Evolutionary conservation across 2,113 vertebrate genomes (phyloP), one percentile per base, ranked within the genome.

Genomic region (Thalassoma bifasciatum): DNA sequence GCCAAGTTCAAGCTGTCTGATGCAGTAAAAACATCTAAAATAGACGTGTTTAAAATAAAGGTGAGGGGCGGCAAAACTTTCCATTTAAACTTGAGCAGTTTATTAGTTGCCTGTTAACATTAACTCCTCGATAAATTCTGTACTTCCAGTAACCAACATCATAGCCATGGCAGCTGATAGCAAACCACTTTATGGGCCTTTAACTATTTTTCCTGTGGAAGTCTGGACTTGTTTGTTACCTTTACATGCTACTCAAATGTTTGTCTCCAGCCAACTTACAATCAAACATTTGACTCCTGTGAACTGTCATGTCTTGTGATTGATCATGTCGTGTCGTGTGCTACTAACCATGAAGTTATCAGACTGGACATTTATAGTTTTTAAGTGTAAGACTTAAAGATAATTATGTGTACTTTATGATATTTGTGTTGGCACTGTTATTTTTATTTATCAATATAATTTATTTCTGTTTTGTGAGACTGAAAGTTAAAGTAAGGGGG

Each of bases 1-100:
- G 81, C 98, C 98, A 2, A 96, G 82, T 79, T 95, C 96, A 30
- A 96, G 95, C 91, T 99, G 98, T 79, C 84, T 96, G 10, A 95
- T 96, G 95, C 98, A 99, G 2, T 99, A 83, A 94, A 12, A 22
- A 23, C 4, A n/a, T 6, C 44, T 44, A 3, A 7, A 21, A 11
- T 16, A 50, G n/a, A 61, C 36, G 16, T 1, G 21, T 38, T 63
- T 42, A 52, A 30, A 30, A 6, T 8, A 13, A 1, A 66, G 26
- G 12, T 4, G 42, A 44, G 77, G 77, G 47, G 50, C 53, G 50
- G 42, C 66, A 49, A 66, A 52, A 61, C 24, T 47, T 70, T 16
- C 57, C 14, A 22, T 30, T 30, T 30, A 30, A 3, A 30, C n/a
- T n/a, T 64, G 6, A 49, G 72, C 11, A 73, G 16, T 58, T 77